These are phyloP conservation scores for Erpetoichthys calabaricus DNA, from an alignment of 2,797 vertebrate species.

Conservation along the genomic window DNA sequence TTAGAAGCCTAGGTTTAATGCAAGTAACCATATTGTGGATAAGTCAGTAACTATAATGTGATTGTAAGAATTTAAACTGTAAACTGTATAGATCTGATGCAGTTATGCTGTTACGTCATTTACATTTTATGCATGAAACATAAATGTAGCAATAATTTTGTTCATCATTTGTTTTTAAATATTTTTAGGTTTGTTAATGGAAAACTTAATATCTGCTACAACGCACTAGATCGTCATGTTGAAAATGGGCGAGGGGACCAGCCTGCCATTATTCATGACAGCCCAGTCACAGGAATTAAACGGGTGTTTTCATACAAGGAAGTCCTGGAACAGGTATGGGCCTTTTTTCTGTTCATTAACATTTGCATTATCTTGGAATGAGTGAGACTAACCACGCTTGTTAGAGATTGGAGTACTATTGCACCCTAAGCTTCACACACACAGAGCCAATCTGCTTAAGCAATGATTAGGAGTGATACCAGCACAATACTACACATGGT, in stretches of 20 bases:
- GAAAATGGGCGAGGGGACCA: slow-evolving; percentile 69
- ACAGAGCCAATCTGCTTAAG: no score
- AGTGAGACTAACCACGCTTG: neutral
- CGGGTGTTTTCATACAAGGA: slow-evolving; percentile 69
- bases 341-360: neutral
- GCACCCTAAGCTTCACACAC: no score
- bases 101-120: no score
- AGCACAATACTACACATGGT: no score
- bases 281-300: slow-evolving; percentile 78
- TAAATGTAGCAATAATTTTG: neutral
- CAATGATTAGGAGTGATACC: no score
- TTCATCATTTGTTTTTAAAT: neutral
- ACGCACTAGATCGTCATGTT: slow-evolving; percentile 82
- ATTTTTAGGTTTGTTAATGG: slow-evolving; percentile 76
- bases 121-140: no score
- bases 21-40: no score
- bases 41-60: no score
- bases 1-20: no score
- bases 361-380: neutral
- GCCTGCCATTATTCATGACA: slow-evolving; percentile 80
- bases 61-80: no score
- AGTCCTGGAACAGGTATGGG: slow-evolving; percentile 66
- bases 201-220: slow-evolving; percentile 84
- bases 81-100: no score
- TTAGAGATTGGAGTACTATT: neutral